A percentile compares a stretch with the other conserved stretches of the same genome.
phyloP scores from a whole-genome alignment of 1,140 invertebrate genomes.

The Sarcophaga bullata region DNA sequence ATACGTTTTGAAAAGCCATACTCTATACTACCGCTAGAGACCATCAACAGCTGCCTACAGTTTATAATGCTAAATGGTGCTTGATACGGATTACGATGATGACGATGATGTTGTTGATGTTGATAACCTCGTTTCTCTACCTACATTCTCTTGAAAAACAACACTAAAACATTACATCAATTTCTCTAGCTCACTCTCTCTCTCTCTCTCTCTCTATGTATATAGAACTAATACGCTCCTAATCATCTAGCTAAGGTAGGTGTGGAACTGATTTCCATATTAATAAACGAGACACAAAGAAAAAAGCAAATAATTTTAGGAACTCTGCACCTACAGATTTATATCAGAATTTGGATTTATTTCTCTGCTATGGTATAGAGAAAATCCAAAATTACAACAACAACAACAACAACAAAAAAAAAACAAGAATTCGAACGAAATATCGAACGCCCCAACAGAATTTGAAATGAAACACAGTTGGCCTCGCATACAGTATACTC shows the following conservation, averaged over 20 bases:
- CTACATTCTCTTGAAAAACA: too few species aligned
- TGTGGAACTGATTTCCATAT: neutral
- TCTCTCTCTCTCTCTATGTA: too few species aligned
- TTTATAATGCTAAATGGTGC: neutral
- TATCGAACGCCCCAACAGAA: constrained; percentile 2
- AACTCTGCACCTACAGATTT: neutral
- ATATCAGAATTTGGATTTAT: neutral
- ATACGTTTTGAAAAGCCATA: neutral
- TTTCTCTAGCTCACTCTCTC: too few species aligned
- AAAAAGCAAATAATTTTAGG: neutral
- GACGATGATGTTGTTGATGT: too few species aligned
- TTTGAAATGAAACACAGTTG: neutral
- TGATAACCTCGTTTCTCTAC: too few species aligned
- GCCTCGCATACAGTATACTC: neutral
- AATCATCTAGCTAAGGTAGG: neutral
- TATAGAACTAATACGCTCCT: too few species aligned
- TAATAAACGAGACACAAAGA: neutral
- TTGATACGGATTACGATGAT: too few species aligned
- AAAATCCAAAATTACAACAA: neutral
- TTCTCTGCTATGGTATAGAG: neutral
- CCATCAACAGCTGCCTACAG: neutral
- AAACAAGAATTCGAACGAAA: neutral
- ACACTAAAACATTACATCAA: too few species aligned
- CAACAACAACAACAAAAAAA: too few species aligned
- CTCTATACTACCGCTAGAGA: neutral